Conservation (phyloP, 1,140 invertebrate species). For the Heliconius eleuchia region DNA sequence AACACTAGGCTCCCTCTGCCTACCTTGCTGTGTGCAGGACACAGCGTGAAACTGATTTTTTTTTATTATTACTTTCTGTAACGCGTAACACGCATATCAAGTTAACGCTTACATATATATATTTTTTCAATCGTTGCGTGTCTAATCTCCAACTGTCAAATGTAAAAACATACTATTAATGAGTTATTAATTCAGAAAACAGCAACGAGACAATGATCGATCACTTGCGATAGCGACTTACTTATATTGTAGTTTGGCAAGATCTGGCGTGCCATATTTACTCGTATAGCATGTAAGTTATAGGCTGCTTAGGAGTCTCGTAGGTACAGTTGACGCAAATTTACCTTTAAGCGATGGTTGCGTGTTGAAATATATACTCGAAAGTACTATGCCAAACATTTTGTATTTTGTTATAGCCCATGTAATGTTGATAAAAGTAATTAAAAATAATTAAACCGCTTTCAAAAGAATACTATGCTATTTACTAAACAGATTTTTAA, state of each 20-base stretch:
- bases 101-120: not conserved
- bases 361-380: not conserved
- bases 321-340: not conserved
- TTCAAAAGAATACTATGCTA: too few relatives aligned
- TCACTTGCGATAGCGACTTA: not conserved
- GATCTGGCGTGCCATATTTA: not conserved
- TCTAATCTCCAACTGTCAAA: conserved; percentile 7
- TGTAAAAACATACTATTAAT: not conserved
- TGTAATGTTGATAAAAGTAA: too few relatives aligned
- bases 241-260: conserved; percentile 8
- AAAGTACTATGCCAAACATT: too few relatives aligned
- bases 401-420: too few relatives aligned
- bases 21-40: too few relatives aligned
- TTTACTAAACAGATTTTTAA: too few relatives aligned
- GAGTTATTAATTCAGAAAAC: conserved; percentile 9
- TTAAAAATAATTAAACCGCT: too few relatives aligned
- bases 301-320: not conserved
- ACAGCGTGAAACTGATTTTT: too few relatives aligned
- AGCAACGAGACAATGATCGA: conserved; percentile 5
- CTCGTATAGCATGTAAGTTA: not conserved
- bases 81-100: not conserved
- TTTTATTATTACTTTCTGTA: not conserved
- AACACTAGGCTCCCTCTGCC: too few relatives aligned
- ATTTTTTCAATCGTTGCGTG: not conserved
- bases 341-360: not conserved